A percentile compares a stretch with the other conserved stretches of the same genome.
Conservation (phyloP, 2,113 vertebrate species). For the Xyliphius kryptos region DNA sequence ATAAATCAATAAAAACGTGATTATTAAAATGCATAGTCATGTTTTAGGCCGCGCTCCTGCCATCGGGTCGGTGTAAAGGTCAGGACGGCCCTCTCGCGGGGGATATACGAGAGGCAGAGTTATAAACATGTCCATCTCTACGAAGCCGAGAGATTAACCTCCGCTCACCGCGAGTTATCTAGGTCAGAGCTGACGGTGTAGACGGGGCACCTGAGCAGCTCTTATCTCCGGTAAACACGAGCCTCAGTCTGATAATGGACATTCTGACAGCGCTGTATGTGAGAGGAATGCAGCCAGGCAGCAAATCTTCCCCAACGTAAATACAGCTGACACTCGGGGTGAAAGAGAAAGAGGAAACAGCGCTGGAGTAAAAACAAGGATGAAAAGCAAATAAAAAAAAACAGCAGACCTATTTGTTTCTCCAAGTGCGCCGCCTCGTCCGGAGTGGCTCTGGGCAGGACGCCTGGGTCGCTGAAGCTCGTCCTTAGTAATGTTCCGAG, state of each 20-base stretch:
- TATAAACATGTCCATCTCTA: not conserved
- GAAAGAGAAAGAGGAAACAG: not conserved
- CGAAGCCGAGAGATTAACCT: constrained; percentile 7
- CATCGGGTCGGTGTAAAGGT: not conserved
- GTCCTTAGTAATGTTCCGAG: constrained; percentile 86
- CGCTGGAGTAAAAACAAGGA: too few relatives aligned
- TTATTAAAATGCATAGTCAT: too few relatives aligned
- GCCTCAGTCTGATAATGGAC: not conserved
- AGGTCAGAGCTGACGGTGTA: not conserved
- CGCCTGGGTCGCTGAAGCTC: constrained; percentile 91
- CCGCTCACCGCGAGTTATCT: not conserved
- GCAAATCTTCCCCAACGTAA: not conserved
- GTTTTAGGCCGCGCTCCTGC: not conserved
- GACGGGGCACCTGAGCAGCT: not conserved
- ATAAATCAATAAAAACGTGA: too few relatives aligned
- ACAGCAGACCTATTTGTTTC: constrained; percentile 75
- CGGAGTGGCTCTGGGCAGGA: constrained; percentile 83
- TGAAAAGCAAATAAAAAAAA: too few relatives aligned
- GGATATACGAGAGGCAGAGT: not conserved
- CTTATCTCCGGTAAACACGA: constrained; percentile 2
- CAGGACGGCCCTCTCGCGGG: not conserved
- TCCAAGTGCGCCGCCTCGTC: constrained; percentile 90
- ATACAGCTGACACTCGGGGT: not conserved
- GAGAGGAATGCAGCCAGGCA: not conserved
- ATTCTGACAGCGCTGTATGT: not conserved